Conservation (phyloP, 23 tunicate genomes). For the Styela clava region DNA sequence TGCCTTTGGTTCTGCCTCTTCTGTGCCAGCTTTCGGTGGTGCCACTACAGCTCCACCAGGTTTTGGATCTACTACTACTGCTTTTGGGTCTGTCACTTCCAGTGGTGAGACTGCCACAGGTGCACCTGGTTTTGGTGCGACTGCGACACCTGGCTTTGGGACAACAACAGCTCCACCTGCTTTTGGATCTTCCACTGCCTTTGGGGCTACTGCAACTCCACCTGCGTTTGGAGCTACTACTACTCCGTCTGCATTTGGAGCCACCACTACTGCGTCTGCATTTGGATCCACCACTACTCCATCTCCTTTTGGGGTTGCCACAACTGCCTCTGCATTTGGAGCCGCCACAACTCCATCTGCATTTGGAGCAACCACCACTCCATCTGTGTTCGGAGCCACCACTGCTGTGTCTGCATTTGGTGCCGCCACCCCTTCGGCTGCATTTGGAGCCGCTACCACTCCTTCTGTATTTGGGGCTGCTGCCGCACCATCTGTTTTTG, state of each 20-base stretch:
- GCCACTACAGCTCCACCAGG: background rate
- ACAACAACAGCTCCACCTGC: background rate
- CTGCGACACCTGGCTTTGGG: background rate
- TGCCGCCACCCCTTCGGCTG: background rate
- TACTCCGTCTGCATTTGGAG: background rate
- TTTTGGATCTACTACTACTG: background rate
- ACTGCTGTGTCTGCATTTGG: background rate
- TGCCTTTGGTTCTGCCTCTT: background rate
- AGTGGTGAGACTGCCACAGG: background rate
- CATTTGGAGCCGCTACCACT: background rate
- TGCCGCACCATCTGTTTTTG: background rate
- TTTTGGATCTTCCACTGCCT: background rate
- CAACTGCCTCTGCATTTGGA: background rate
- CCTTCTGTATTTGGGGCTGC: background rate
- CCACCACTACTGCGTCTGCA: background rate
- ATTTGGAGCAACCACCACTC: background rate
- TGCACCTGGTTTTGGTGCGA: background rate
- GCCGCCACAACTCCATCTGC: background rate
- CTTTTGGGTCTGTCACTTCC: background rate
- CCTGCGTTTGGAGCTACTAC: background rate
- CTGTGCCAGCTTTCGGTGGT: background rate
- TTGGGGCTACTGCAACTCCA: background rate
- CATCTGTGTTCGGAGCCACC: background rate
- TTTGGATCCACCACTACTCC: background rate
- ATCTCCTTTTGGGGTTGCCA: background rate